Evolutionary conservation across 2,113 vertebrate genomes (phyloP), one percentile per base, ranked within the genome.

Genomic region (Enhydra lutris): DNA sequence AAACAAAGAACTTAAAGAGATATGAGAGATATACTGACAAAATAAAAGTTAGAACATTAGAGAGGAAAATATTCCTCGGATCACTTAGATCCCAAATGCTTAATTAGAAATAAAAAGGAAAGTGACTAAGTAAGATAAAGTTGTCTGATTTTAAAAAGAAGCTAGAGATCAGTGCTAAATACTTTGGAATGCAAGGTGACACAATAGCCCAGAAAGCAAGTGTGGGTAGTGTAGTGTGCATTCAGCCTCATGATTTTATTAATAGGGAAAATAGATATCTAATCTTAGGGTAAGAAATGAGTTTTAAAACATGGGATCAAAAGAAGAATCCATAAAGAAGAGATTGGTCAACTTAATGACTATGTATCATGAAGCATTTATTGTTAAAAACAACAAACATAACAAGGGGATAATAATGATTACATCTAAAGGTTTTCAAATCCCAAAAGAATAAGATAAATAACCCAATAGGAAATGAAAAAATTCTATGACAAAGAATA

Each of bases 1-100:
- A 95, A 92, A 97, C 95, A 97, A 95, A 97, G 95, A 95, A 94
- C 39, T 93, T 97, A 92, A 96, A 97, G 91, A 97, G 97, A 95
- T 89, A 94, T 83, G 87, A 95, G 50, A 96, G 95, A 97, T 93
- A 86, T 26, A 76, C 59, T 78, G 61, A 96, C 73, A 96, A 87
- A 96, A 95, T 95, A 81, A 74, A 93, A 91, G 61, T 94, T 94
- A 94, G n/a, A 36, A 86, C 96, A 83, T 88, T 90, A 67, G 71
- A 94, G 52, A 92, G 85, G 55, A 91, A 96, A 96, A 91, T 97
- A 94, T 97, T 91, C 81, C 76, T 97, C 73, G 89, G 59, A 94
- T 91, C 84, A 67, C 26, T 97, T 65, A 95, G 92, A 96, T 96
- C 88, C 36, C 81, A 95, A 81, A 93, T 96, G 67, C 42, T 97